Base-by-base conservation (phyloP, 2,113 vertebrate species). In the Campylomormyrus numenius region DNA sequence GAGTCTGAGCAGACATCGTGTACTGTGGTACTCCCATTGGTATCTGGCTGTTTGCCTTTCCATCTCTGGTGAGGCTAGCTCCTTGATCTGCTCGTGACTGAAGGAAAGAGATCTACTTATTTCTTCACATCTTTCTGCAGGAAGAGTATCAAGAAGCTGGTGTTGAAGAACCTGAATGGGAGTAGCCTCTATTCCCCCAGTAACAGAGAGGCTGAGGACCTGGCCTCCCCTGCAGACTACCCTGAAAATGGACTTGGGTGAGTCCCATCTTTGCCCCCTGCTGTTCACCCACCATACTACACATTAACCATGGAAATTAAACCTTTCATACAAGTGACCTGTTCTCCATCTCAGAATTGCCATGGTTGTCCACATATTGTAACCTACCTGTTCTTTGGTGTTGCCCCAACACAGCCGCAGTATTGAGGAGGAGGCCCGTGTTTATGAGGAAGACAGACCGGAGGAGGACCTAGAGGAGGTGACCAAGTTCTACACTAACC, bases 91-190 rank as follows among this genome's bases (percentile, higher is more conserved):
- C 21, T 15, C 7, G 9, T 85, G 13, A 49, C n/a, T 35, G 15
- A 31, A 53, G 15, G 4, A 24, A 49, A 87, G 8, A 27, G n/a
- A 58, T 13, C 9, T 3, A 17, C 35, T 27, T 42, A 50, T 21
- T 21, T 46, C 53, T 1, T 70, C 62, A 90, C 15, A 87, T 0
- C 46, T 46, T 19, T 90, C 49, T 90, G 42, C 92, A 99, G 98
- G 94, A 99, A 98, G 91, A 99, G 97, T 93, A 99, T 99, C 92
- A 99, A 99, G 93, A 99, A 99, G 88, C 93, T 99, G 88, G 97
- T 98, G 42, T 93, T 99, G 95, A 99, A 99, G 95, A 99, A 98
- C 92, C 95, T 98, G 53, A 98, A 95, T 92, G 96, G 93, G 77
- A 96, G 96, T 94, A 97, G 92, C 45, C 95, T 98, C 42, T 99